Base-by-base conservation (phyloP, 2,797 vertebrate species). In the Rhincodon typus region DNA sequence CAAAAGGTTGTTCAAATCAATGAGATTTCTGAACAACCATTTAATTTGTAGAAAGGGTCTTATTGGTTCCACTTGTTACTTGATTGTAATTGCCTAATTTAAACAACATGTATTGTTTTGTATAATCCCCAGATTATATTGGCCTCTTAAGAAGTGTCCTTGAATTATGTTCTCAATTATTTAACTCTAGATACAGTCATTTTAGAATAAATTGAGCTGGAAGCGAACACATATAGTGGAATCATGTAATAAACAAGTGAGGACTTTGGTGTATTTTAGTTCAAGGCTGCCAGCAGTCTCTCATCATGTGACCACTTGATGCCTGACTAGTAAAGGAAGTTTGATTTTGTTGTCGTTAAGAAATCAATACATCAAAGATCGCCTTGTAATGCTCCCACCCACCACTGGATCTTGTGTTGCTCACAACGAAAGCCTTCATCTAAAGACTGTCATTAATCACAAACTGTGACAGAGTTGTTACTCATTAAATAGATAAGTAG, bases 401-500 rank as follows among this genome's bases (percentile, higher is more conserved):
- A 66, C 30, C n/a, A n/a, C 88, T 91, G 53, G 13, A 66, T 91
- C 30, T 91, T n/a, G n/a, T 66, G 57, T 91, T n/a, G 53, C 88
- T 57, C 88, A 90, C 46, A n/a, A 95, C 66, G 72, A 30, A 95
- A 95, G 95, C 69, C 25, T 95, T 96, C 82, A 77, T n/a, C 95
- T 96, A 69, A 84, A 66, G 57, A 95, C 13, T 95, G 96, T 74
- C 95, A 95, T 95, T 96, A 88, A 96, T 96, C 95, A 70, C 66
- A 30, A 77, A 42, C 94, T 96, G 95, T 94, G 77, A 84, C 67
- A 87, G 34, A 82, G 87, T 70, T 34, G 25, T 25, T 97, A 97
- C 97, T 96, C 97, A 97, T 97, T 97, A 97, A 97, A 97, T 97
- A 90, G 87, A 90, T 90, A 90, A 57, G 34, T 90, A 90, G 13